phyloP scores from a whole-genome alignment of 2,888 invertebrate species.

The Thymelicus acteon region DNA sequence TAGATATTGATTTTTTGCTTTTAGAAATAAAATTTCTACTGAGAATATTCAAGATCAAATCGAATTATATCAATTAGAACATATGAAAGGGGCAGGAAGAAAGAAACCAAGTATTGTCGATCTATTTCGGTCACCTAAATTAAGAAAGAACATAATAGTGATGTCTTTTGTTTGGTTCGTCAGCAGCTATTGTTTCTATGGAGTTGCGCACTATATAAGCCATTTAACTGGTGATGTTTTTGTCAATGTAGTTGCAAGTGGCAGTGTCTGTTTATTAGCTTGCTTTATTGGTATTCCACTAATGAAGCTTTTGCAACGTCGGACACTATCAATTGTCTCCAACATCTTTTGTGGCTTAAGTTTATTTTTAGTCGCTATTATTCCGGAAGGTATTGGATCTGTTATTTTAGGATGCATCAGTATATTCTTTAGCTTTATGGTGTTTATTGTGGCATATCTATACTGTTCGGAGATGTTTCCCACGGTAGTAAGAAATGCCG shows the following conservation, averaged over 20 bases:
- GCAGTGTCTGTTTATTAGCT: slow-evolving; percentile 83
- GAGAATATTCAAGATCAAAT: slow-evolving; percentile 69
- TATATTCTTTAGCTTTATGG: slow-evolving; percentile 90
- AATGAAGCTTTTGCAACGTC: slow-evolving; percentile 87
- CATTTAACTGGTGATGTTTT: slow-evolving; percentile 91
- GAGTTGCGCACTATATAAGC: slow-evolving; percentile 91
- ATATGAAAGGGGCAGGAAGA: slow-evolving; percentile 41
- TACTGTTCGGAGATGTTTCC: slow-evolving; percentile 92
- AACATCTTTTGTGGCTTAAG: slow-evolving; percentile 85
- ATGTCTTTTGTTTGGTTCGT: slow-evolving; percentile 91
- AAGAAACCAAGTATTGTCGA: slow-evolving; percentile 82
- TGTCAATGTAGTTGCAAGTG: slow-evolving; percentile 90
- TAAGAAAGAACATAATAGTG: slow-evolving; percentile 87
- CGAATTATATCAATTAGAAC: slow-evolving; percentile 61
- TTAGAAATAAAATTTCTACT: slow-evolving; percentile 69
- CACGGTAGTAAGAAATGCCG: slow-evolving; percentile 93
- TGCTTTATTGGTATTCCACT: slow-evolving; percentile 86
- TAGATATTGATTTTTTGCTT: slow-evolving; percentile 44
- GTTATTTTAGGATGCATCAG: slow-evolving; percentile 88
- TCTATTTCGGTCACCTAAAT: slow-evolving; percentile 87
- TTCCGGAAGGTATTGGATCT: slow-evolving; percentile 72
- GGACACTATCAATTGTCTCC: slow-evolving; percentile 84
- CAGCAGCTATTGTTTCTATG: slow-evolving; percentile 90
- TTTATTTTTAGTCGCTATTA: slow-evolving; percentile 85
- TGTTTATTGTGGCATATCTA: slow-evolving; percentile 92